These are phyloP conservation scores for Hylaeus anthracinus DNA, from an alignment of 1,140 invertebrate genomes.

Conservation along the genomic window DNA sequence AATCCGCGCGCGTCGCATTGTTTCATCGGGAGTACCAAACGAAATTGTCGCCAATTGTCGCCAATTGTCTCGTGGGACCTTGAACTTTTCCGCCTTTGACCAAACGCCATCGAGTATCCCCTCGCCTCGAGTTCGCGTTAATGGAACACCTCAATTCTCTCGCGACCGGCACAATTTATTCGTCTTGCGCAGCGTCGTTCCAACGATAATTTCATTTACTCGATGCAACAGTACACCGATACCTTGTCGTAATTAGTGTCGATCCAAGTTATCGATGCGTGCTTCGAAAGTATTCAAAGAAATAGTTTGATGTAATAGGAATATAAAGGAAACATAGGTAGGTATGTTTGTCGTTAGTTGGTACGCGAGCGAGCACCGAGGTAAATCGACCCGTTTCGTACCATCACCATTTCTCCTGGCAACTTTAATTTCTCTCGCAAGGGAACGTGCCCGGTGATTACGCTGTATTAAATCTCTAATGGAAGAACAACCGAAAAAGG, in stretches of 20 bases:
- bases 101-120: neutral
- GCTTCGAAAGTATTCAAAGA: neutral
- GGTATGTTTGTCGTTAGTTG: no score
- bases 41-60: neutral
- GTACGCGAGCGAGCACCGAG: neutral
- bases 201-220: neutral
- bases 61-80: constrained; percentile 20
- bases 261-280: neutral
- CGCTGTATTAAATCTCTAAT: constrained; percentile 46
- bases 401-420: constrained; percentile 33
- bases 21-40: neutral
- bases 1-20: neutral
- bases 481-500: constrained; percentile 39
- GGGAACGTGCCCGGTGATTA: constrained; percentile 26
- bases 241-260: neutral
- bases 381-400: constrained; percentile 9
- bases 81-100: constrained; percentile 32
- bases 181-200: neutral
- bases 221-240: neutral
- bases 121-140: constrained; percentile 2
- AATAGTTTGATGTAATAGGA: no score
- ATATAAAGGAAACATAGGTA: no score
- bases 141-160: constrained; percentile 10
- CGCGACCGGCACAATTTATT: constrained; percentile 4
- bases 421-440: constrained; percentile 44